Base-by-base conservation (phyloP, 2,888 invertebrate genomes). In the Noctua fimbriata region DNA sequence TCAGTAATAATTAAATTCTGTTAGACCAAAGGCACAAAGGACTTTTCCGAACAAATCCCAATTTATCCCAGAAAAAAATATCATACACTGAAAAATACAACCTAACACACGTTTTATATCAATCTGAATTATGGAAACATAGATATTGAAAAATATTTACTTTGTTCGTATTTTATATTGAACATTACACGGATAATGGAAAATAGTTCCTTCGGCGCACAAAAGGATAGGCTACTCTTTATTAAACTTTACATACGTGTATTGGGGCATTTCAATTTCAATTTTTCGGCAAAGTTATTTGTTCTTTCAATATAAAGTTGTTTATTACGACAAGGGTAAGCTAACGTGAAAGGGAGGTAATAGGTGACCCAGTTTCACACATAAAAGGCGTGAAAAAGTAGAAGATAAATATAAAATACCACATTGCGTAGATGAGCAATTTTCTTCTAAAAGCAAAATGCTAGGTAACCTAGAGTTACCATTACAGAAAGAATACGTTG, bases 81-180 rank as follows among this genome's bases (percentile, higher is more conserved):
- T 73, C 41, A 24, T 36, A 86, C 65, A 77, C 24, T 73, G 82
- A 77, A 86, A 86, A 67, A 72, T 63, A 76, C 52, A 77, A 77
- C 47, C 66, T 67, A 77, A 78, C 72, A 63, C 66, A 74, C 52
- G 71, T 78, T 82, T 82, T 69, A 88, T 82, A 81, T 65, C 82
- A 81, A 86, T 84, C 66, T 73, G 71, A 79, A 73, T 74, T 79
- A 78, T 79, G 65, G 70, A 78, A 83, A 78, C 81, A 67, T 73
- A 67, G 69, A 83, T 89, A 89, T 89, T 88, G 82, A 79, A 84
- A 86, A 86, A 85, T 84, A 89, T 88, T 85, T 81, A 82, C 83
- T 88, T 89, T 82, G 76, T 79, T 74, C 70, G 49, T 71, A 32
- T 83, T 86, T 80, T 86, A 83, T 87, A 88, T 85, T 78, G 77